These are phyloP conservation scores for Lacanobia oleracea DNA, from an alignment of 2,888 invertebrate species.

Conservation along the genomic window DNA sequence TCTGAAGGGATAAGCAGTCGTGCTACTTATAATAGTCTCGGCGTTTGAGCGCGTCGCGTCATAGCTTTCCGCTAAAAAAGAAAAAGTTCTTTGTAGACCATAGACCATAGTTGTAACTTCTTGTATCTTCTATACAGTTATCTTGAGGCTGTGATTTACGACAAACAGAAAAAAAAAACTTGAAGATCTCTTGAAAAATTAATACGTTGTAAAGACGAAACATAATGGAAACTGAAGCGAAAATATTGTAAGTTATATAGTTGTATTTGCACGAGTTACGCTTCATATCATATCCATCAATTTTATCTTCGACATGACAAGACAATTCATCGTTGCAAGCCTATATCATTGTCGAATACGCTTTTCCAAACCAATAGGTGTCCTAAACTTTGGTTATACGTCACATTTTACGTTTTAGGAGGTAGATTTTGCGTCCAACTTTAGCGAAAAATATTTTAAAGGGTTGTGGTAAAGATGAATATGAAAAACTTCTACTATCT, in stretches of 20 bases:
- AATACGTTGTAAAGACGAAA: not conserved
- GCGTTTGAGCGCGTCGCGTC: conserved; percentile 85
- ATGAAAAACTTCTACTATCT: too few relatives aligned
- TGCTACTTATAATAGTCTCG: conserved; percentile 80
- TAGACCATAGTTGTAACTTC: conserved; percentile 14
- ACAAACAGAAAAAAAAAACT: not conserved
- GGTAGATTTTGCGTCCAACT: too few relatives aligned
- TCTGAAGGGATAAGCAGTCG: conserved; percentile 87
- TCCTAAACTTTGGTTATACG: not conserved
- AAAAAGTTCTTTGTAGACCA: conserved; percentile 74
- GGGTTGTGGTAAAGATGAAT: too few relatives aligned
- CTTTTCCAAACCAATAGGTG: not conserved
- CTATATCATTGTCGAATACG: not conserved
- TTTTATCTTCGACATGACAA: not conserved
- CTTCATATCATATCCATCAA: not conserved
- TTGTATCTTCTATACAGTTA: conserved; percentile 35
- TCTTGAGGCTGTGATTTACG: conserved; percentile 31
- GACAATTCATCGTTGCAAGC: not conserved
- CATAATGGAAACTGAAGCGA: conserved; percentile 16
- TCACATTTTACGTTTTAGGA: too few relatives aligned
- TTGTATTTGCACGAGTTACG: too few relatives aligned
- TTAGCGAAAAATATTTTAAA: too few relatives aligned
- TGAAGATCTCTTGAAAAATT: not conserved
- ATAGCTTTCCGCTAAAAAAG: conserved; percentile 85
- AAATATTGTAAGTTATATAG: conserved; percentile 8